Evolutionary conservation across 64 coral and sea anemone genomes (phyloP), one percentile per base, ranked within the genome.

Genomic region (Platygyra sinensis): DNA sequence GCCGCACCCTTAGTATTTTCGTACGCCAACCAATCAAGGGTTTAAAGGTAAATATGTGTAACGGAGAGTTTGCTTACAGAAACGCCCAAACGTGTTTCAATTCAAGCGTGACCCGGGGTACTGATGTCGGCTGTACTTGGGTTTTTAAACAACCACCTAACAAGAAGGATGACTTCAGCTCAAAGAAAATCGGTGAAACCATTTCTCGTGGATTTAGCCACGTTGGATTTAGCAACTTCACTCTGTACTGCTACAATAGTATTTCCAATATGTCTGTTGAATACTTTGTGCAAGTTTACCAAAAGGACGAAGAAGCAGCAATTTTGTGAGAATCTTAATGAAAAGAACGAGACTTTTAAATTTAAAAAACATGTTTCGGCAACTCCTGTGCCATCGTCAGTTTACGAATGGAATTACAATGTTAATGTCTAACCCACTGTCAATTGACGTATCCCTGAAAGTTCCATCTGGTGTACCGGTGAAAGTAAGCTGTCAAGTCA

Each of bases 401-500:
- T n/a, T n/a, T n/a, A n/a, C n/a, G n/a, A n/a, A n/a, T n/a, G n/a
- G n/a, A n/a, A n/a, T n/a, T n/a, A n/a, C n/a, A n/a, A n/a, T n/a
- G n/a, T n/a, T n/a, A n/a, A 76, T 91, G n/a, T 19, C 29, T 1
- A 91, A 84, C 65, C 89, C 89, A 19, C 33, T 91, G 36, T 83
- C 72, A 9, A 75, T 91, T 59, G 6, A 75, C n/a, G 17, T 27
- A 18, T 71, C 89, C 14, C 3, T 11, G 2, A 75, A 61, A 10
- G 80, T 91, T 1, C 27, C 71, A 62, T 72, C 79, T 13, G 31
- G 14, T 57, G 15, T 15, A 8, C 51, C 9, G 0, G 30, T 83
- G 14, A 62, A 39, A 15, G 19, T 91, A 39, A 82, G 19, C 5
- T 91, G 89, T 22, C 65, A 51, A 72, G 20, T 91, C 0, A 24